phyloP scores from a whole-genome alignment of 2,888 invertebrate genomes.

The Drosophila incognita region DNA sequence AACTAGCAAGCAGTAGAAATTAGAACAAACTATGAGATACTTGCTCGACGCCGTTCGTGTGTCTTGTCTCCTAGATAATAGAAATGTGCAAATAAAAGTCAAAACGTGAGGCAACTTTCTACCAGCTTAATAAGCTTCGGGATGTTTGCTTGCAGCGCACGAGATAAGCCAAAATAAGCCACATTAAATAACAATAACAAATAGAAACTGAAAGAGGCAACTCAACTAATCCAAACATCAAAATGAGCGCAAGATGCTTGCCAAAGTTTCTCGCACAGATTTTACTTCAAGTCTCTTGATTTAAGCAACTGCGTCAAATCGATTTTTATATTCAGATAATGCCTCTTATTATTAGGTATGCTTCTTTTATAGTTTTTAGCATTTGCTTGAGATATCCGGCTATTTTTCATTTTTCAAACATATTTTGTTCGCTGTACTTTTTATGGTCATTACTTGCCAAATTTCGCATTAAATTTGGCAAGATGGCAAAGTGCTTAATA shows the following conservation, averaged over 20 bases:
- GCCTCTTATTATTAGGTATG: slow-evolving; percentile 6
- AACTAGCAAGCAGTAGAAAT: slow-evolving; percentile 62
- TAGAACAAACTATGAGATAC: slow-evolving; percentile 70
- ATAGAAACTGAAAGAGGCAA: neutral
- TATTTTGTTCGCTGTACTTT: neutral
- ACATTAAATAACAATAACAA: slow-evolving; percentile 15
- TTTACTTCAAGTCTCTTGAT: slow-evolving; percentile 5
- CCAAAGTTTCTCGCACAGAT: slow-evolving; percentile 27
- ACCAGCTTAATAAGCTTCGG: slow-evolving; percentile 44
- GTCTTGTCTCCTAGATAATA: slow-evolving; percentile 56
- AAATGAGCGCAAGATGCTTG: slow-evolving; percentile 18
- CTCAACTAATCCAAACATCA: slow-evolving; percentile 6
- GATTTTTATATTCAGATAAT: neutral
- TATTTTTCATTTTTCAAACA: neutral
- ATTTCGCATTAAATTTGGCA: slow-evolving; percentile 14
- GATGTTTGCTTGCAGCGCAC: slow-evolving; percentile 28
- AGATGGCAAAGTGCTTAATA: slow-evolving; percentile 1
- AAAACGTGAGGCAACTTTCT: slow-evolving; percentile 70
- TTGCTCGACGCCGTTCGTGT: slow-evolving; percentile 27
- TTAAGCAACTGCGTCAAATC: neutral
- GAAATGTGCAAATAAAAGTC: slow-evolving; percentile 70
- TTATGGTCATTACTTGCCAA: slow-evolving; percentile 35
- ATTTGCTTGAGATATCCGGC: slow-evolving; percentile 1
- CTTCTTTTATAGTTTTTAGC: neutral
- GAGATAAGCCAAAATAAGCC: slow-evolving; percentile 44